Base-by-base conservation (phyloP, 2,113 vertebrate genomes). In the Macquaria australasica region DNA sequence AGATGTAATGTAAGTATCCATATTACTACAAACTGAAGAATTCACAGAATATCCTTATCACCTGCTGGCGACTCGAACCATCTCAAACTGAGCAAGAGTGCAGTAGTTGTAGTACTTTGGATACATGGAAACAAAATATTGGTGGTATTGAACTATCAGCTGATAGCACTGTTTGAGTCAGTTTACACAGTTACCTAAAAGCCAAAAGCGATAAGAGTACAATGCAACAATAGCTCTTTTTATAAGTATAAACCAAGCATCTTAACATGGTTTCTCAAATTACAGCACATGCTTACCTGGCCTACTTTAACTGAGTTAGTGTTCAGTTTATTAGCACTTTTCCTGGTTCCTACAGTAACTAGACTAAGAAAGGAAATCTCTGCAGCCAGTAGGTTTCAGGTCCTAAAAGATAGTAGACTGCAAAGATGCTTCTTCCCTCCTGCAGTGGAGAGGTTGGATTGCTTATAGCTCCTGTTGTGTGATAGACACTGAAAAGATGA, bases 401-500 rank as follows among this genome's bases (percentile, higher is more conserved):
- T 80, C 58, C 55, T 79, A 43, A 90, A 89, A 84, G 79, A 86
- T 58, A 12, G 73, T 64, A 77, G 59, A 63, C 75, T 28, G 48
- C 59, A 87, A 81, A 78, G 82, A 90, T 81, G 84, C 73, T 63
- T 79, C 81, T 83, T 82, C 81, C 62, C 82, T 88, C 86, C 84
- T 88, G 85, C 81, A 83, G 68, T 85, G 83, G 81, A 87, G 82
- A 86, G 89, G 77, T 77, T 88, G 83, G 86, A 80, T 86, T 83
- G 75, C 75, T 91, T 84, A 73, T 86, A 79, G 87, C 88, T 90
- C 83, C 88, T 82, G 90, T 88, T 91, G 93, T 91, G 87, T 92
- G 90, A 93, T 92, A 88, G 89, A 94, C 91, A 81, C 82, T 87
- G 84, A 90, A 93, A 92, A 92, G 87, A 94, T 92, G 92, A 94